Evolutionary conservation across 2,797 vertebrate species (phyloP), one percentile per base, ranked within the genome.

Genomic region (Danio kyathit): DNA sequence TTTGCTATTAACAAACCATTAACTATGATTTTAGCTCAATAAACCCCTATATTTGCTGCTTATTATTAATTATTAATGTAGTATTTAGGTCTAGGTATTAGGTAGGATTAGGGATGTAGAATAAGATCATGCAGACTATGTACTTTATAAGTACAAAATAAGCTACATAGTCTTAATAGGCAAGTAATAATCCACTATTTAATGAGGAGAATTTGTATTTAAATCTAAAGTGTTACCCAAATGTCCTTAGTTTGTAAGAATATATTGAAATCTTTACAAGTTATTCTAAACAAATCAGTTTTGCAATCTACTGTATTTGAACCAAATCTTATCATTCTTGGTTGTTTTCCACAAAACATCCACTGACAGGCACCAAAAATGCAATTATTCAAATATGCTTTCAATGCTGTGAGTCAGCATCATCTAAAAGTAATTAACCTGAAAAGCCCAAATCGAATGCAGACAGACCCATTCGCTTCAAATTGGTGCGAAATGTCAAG

Each of bases 401-500:
- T 51, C 29, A 61, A 66, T 54, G 11, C 8, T 17, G 41, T 40
- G 46, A 67, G 6, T 79, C 19, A 10, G 46, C 38, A 16, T 69
- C 64, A 74, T 79, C 13, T 74, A 63, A 61, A 71, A 41, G 40
- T 67, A 64, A 65, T 83, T 75, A 76, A 80, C 64, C 64, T 75
- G 64, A 43, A 21, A 63, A 70, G 12, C 14, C 46, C 69, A 57
- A 70, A 75, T 64, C 44, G 41, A 83, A 64, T 4, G 38, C 17
- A 14, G 57, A 74, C 13, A 64, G 48, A 40, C 38, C 60, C 21
- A 48, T 69, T 79, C 11, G 17, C 14, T 19, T 83, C 63, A 79
- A 75, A 80, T 64, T 83, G 63, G 21, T 63, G 63, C 21, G 7
- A 80, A 83, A 83, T 83, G 77, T 83, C 77, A 83, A 80, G 65